phyloP scores from a whole-genome alignment of 2,888 invertebrate genomes.

The Panzeria rudis region DNA sequence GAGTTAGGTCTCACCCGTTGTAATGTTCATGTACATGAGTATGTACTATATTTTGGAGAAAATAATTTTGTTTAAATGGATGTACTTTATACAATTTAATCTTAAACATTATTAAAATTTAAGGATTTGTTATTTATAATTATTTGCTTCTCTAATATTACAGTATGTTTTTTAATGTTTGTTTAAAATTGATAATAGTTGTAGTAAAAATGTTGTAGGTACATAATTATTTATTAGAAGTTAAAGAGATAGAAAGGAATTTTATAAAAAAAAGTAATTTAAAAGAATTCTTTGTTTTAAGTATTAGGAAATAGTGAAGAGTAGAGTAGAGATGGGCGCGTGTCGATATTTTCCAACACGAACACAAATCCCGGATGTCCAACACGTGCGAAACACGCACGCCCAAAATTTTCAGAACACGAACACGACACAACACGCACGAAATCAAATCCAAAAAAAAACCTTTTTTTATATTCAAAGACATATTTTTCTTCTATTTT shows the following conservation, averaged over 20 bases:
- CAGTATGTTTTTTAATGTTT: conserved; percentile 27
- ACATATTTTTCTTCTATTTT: no score
- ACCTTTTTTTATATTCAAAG: no score
- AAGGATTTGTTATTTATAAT: not conserved
- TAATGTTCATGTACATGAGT: not conserved
- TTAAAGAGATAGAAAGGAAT: conserved; percentile 2
- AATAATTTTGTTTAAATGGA: not conserved
- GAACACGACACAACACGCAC: no score
- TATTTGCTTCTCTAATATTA: conserved; percentile 24
- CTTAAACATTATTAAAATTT: conserved; percentile 34
- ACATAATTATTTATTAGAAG: conserved; percentile 46
- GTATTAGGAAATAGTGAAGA: conserved; percentile 6
- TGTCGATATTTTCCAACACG: no score
- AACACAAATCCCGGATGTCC: no score
- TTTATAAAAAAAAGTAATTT: conserved; percentile 13
- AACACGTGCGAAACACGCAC: no score
- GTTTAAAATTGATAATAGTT: conserved; percentile 47
- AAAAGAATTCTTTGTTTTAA: not conserved
- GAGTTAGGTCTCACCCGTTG: not conserved
- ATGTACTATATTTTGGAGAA: conserved; percentile 1
- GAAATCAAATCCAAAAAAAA: no score
- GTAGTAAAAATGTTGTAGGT: conserved; percentile 48
- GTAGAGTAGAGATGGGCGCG: no score
- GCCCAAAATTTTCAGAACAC: no score
- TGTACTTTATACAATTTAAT: not conserved